These are phyloP conservation scores for Psittacula derbiana DNA, from an alignment of 2,797 vertebrate genomes.

Conservation along the genomic window DNA sequence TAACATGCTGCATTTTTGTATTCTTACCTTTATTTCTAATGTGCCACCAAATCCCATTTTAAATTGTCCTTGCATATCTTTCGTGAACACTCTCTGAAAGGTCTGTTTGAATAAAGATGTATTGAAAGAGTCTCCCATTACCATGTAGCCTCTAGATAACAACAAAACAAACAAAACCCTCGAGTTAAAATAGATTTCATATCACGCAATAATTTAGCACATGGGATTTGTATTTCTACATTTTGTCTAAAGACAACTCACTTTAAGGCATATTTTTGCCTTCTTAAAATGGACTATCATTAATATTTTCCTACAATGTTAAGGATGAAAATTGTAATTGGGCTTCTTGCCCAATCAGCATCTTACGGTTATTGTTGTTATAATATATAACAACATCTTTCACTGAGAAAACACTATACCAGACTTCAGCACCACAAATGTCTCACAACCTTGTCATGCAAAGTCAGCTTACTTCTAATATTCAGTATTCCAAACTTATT, in stretches of 20 bases:
- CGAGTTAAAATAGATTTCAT: neutral
- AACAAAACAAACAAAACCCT: neutral
- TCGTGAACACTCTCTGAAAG: constrained; percentile 95
- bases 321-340: neutral
- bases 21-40: constrained; percentile 93
- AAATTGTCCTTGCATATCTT: constrained; percentile 91
- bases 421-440: neutral
- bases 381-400: neutral
- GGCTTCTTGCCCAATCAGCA: neutral
- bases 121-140: constrained; percentile 98
- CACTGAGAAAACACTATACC: neutral
- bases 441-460: neutral
- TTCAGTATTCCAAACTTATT: neutral
- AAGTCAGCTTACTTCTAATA: neutral
- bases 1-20: neutral
- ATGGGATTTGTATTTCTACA: neutral
- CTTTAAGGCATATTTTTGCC: neutral
- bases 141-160: constrained; percentile 90
- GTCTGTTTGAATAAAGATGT: constrained; percentile 97
- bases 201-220: neutral
- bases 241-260: neutral
- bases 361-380: neutral
- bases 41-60: constrained; percentile 96
- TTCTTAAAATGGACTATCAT: neutral
- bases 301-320: neutral